Percentiles rank a stretch among this genome's conserved stretches.
phyloP scores from a whole-genome alignment of 2,888 invertebrate genomes.

The Meta bourneti region DNA sequence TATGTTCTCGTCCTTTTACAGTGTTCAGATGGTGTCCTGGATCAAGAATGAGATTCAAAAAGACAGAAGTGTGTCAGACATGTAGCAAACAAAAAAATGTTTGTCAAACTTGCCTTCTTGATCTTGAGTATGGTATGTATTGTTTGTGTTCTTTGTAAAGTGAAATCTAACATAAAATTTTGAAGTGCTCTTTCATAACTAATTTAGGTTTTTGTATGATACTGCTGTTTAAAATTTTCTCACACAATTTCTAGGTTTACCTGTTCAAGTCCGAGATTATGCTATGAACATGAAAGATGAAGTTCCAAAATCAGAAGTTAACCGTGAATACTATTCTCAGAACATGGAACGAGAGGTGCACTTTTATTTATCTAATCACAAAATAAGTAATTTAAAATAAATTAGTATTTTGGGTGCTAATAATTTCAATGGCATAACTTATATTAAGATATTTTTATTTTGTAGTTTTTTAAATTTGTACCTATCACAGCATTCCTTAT shows the following conservation, averaged over 20 bases:
- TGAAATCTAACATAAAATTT: not conserved
- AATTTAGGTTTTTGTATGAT: not conserved
- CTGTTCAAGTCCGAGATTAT: slow-evolving; percentile 90
- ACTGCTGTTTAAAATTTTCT: not conserved
- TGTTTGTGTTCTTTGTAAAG: slow-evolving; percentile 83
- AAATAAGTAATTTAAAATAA: too few relatives aligned
- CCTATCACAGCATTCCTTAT: too few relatives aligned
- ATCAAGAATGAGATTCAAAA: slow-evolving; percentile 96
- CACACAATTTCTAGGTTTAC: slow-evolving; percentile 81
- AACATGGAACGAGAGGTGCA: slow-evolving; percentile 91
- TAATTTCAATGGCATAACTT: too few relatives aligned
- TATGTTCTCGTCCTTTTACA: slow-evolving; percentile 95
- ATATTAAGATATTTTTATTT: too few relatives aligned
- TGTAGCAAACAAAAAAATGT: slow-evolving; percentile 97
- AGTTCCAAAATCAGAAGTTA: slow-evolving; percentile 95
- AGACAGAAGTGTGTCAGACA: slow-evolving; percentile 97
- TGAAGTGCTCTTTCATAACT: not conserved
- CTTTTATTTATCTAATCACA: not conserved
- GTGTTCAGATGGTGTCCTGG: slow-evolving; percentile 98
- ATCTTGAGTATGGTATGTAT: slow-evolving; percentile 90
- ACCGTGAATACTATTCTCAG: slow-evolving; percentile 96
- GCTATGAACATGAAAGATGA: slow-evolving; percentile 94
- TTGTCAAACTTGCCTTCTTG: slow-evolving; percentile 96
- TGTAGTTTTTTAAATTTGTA: too few relatives aligned
- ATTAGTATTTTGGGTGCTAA: too few relatives aligned